Evolutionary conservation across 2,888 invertebrate species (phyloP), one percentile per base, ranked within the genome.

Genomic region (Agrochola lychnidis): DNA sequence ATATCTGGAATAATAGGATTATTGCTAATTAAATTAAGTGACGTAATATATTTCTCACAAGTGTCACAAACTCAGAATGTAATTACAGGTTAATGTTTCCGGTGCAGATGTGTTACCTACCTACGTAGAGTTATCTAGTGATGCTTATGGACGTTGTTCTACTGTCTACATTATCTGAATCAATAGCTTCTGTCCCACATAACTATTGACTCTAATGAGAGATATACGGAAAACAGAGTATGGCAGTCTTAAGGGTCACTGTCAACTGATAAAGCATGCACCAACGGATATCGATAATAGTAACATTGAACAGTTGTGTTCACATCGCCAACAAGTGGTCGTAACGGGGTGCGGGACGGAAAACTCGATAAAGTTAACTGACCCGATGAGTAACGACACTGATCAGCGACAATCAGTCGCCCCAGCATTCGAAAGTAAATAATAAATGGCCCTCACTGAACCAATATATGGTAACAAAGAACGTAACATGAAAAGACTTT

Each of bases 1-100:
- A 91, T 98, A 99, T 79, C 99, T 99, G 94, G 68, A 93, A 93
- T 74, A 63, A 78, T 42, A 48, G 42, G 42, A 64, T n/a, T 30
- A 73, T 40, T 48, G 67, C 73, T 78, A 80, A 73, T 82, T 71
- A 71, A 9, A 63, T 69, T 51, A 70, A 56, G 40, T 42, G 56
- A 78, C 62, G 42, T 76, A 45, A 77, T 40, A 42, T 36, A 68
- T 82, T 42, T 42, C 62, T 62, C 62, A 67, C 67, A 25, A 82
- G 56, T 72, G 68, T 78, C 63, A 73, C 57, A 30, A 30, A 2
- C 30, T 30, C 30, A 30, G 1, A 53, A 69, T 40, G 22, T 73
- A 68, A 84, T 74, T 70, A 74, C 61, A 36, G 62, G 63, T 22
- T 73, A 77, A 79, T 67, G 67, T 64, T 76, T 78, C 75, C 87